Evolutionary conservation across 2,797 vertebrate species (phyloP).

Genomic region (Siniperca obscura): DNA sequence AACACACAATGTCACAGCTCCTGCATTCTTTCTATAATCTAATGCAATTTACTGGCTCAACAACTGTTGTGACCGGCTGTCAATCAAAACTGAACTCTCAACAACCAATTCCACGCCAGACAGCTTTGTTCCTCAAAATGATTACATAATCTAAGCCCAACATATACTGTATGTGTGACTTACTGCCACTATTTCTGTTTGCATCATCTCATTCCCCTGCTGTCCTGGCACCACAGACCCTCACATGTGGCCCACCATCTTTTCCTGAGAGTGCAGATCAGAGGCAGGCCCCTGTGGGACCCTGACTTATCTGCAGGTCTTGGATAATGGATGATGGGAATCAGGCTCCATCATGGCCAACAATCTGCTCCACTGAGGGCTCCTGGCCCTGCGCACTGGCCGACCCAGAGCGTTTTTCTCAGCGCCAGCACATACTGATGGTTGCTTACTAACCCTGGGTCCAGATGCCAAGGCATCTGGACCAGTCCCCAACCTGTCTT

Average conservation of each 20-base stretch:
- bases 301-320: conserved; percentile 63
- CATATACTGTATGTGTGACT: neutral
- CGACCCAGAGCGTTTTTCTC: neutral
- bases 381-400: conserved; percentile 42
- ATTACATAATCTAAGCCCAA: neutral
- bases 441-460: conserved; percentile 49
- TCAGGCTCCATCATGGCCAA: conserved; percentile 68
- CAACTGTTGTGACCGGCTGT: neutral
- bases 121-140: neutral
- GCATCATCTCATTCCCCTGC: conserved; percentile 16
- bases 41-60: neutral
- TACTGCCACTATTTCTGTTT: neutral
- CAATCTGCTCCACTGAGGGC: conserved; percentile 73
- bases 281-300: conserved; percentile 60
- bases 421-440: conserved; percentile 40
- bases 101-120: neutral
- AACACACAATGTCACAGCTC: neutral
- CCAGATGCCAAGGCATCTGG: conserved; percentile 78
- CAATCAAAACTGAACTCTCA: neutral
- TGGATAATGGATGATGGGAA: conserved; percentile 74
- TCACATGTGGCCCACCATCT: conserved; percentile 57
- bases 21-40: neutral
- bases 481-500: neutral
- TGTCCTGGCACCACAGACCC: conserved; percentile 38
- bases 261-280: conserved; percentile 51